Conservation (phyloP, 2,113 vertebrate genomes). For the Passer domesticus region DNA sequence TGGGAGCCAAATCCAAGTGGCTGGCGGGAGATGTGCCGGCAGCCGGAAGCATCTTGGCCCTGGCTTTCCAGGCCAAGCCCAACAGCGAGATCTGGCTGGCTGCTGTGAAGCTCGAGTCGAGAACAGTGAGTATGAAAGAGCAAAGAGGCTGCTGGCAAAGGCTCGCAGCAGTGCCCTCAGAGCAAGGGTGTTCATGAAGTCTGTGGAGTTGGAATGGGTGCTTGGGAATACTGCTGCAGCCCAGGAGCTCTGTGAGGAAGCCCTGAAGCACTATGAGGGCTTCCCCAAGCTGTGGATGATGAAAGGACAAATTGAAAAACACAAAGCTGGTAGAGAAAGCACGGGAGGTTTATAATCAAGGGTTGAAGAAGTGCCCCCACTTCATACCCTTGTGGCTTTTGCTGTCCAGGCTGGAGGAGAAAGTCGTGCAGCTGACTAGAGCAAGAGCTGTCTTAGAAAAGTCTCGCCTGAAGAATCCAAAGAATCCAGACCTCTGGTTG, state of each 20-base stretch:
- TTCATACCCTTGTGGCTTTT: constrained; percentile 91
- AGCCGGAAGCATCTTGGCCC: background rate
- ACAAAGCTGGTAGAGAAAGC: background rate
- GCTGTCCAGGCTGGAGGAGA: constrained; percentile 93
- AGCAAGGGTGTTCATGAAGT: constrained; percentile 79
- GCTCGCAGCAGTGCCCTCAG: constrained; percentile 95
- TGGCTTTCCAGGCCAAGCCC: constrained; percentile 86
- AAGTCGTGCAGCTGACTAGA: constrained; percentile 89
- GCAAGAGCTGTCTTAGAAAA: constrained; percentile 95
- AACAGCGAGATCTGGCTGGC: constrained; percentile 99
- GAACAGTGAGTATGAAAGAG: constrained; percentile 95
- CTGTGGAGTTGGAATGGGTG: background rate
- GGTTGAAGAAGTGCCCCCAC: constrained; percentile 93
- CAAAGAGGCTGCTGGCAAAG: constrained; percentile 91
- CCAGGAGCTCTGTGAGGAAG: background rate
- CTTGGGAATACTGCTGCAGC: background rate
- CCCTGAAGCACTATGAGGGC: background rate
- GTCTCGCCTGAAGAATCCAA: constrained; percentile 89
- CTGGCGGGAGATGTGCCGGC: background rate
- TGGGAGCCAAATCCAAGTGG: background rate
- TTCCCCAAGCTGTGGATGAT: background rate
- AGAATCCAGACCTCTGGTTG: constrained; percentile 92
- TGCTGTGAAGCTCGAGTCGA: constrained; percentile 97
- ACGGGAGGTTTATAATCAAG: background rate
- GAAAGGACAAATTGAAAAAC: background rate